phyloP scores from a whole-genome alignment of 2,888 invertebrate species.

The Cephus pulcher region DNA sequence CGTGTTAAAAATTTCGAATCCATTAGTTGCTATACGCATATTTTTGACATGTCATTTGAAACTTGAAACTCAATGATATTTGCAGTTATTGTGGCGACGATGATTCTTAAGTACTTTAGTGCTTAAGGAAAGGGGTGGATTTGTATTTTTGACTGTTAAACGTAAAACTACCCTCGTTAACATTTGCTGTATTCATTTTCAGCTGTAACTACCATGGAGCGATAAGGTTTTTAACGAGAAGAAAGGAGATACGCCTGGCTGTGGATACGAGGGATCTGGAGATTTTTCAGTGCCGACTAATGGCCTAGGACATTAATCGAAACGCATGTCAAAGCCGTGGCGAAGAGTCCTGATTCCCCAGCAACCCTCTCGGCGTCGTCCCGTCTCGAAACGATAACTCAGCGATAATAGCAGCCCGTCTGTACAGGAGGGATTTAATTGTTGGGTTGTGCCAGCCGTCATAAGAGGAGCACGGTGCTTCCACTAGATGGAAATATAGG shows the following conservation, averaged over 20 bases:
- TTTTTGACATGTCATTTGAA: too few relatives aligned
- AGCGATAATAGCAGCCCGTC: slow-evolving; percentile 59
- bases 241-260: neutral
- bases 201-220: neutral
- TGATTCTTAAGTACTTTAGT: neutral
- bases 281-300: slow-evolving; percentile 3
- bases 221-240: neutral
- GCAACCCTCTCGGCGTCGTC: slow-evolving; percentile 26
- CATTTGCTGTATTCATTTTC: neutral
- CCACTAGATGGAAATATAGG: slow-evolving; percentile 38
- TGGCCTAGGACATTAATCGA: slow-evolving; percentile 42
- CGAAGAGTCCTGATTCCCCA: slow-evolving; percentile 29
- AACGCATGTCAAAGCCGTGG: slow-evolving; percentile 36
- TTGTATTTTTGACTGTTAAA: neutral
- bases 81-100: neutral
- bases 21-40: too few relatives aligned
- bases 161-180: neutral
- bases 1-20: neutral
- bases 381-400: slow-evolving; percentile 51
- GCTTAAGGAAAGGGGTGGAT: neutral
- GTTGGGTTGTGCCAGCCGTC: slow-evolving; percentile 57
- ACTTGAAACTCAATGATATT: neutral
- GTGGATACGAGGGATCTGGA: neutral
- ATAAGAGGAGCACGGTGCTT: slow-evolving; percentile 40
- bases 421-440: slow-evolving; percentile 58